Percentiles rank a stretch among this genome's conserved stretches.
These are phyloP conservation scores for Corvus hawaiiensis DNA, from an alignment of 2,113 vertebrate species.

Conservation along the genomic window DNA sequence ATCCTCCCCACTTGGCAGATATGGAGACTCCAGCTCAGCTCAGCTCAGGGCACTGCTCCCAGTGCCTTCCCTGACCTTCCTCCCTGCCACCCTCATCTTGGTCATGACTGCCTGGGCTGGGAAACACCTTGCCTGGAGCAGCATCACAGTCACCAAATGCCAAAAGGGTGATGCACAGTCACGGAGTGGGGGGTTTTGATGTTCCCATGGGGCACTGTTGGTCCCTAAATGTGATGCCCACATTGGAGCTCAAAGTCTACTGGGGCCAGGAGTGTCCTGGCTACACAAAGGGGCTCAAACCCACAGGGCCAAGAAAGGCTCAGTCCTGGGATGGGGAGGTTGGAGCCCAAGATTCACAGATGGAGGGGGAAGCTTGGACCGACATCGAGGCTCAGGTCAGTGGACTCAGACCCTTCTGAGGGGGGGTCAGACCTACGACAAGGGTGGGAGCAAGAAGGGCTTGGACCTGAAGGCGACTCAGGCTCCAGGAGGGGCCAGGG, in stretches of 20 bases:
- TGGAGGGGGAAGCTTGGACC: neutral
- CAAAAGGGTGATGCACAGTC: neutral
- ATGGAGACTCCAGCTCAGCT: neutral
- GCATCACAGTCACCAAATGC: neutral
- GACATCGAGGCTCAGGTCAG: neutral
- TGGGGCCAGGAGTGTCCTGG: accelerated
- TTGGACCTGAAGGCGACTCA: neutral
- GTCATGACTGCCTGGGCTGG: neutral
- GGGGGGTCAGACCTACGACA: neutral
- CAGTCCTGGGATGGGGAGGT: no score
- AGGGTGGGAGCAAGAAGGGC: neutral
- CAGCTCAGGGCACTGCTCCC: neutral
- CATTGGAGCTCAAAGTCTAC: neutral
- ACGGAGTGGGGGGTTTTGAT: accelerated
- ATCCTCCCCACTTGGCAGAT: accelerated
- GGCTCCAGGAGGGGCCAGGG: neutral
- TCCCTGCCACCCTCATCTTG: neutral
- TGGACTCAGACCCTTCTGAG: neutral
- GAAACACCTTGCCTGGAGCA: neutral
- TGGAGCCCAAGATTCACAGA: neutral
- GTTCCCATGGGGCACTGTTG: neutral
- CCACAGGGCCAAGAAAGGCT: neutral
- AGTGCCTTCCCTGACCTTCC: neutral
- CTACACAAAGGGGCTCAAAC: neutral
- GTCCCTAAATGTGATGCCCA: accelerated